These are phyloP conservation scores for Heteromurus nitidus DNA, from an alignment of 2,888 invertebrate species.

Conservation along the genomic window DNA sequence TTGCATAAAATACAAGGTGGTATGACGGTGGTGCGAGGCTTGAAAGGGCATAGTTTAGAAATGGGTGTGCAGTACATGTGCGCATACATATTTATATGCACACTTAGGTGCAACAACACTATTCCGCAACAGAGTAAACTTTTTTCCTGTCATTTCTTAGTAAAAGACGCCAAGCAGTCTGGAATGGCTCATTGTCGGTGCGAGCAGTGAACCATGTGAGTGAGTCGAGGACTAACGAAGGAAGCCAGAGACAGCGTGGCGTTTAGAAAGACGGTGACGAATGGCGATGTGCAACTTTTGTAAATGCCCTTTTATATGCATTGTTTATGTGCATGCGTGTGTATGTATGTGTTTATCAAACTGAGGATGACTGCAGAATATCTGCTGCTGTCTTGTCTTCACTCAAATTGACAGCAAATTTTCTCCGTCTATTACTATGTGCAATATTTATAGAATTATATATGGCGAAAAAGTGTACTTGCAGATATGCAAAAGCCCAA, in stretches of 20 bases:
- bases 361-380: too few species aligned
- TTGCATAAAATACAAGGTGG: background rate
- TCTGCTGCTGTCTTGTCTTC: too few species aligned
- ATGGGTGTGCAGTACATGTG: background rate
- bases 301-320: too few species aligned
- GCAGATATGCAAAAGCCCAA: background rate
- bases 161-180: slow-evolving; percentile 60
- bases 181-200: slow-evolving; percentile 40
- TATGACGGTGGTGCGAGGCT: too few species aligned
- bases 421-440: background rate
- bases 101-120: too few species aligned
- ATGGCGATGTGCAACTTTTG: too few species aligned
- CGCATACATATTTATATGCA: too few species aligned
- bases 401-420: background rate
- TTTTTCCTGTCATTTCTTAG: slow-evolving; percentile 39
- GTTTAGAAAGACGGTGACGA: too few species aligned
- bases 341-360: too few species aligned
- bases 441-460: slow-evolving; percentile 3
- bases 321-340: too few species aligned
- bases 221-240: slow-evolving; percentile 12
- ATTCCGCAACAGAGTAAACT: slow-evolving; percentile 13
- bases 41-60: background rate
- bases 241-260: too few species aligned
- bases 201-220: slow-evolving; percentile 32
- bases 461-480: background rate